Evolutionary conservation across 2,888 invertebrate species (phyloP).

Genomic region (Lithodes maja): DNA sequence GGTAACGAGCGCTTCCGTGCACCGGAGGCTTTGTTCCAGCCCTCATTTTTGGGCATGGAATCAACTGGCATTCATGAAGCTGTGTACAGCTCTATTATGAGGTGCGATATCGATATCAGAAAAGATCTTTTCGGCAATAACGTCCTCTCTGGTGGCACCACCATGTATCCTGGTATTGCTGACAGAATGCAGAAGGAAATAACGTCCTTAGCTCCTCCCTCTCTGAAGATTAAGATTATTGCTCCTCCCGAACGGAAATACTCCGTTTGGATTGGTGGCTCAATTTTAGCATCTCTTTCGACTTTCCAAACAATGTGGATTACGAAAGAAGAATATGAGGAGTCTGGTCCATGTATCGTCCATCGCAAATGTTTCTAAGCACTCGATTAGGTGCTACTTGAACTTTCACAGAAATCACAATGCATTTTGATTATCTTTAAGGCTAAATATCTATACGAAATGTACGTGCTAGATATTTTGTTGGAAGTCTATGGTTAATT

Average conservation of each 20-base stretch:
- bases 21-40: slow-evolving; percentile 4
- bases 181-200: slow-evolving; percentile 71
- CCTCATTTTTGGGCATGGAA: slow-evolving; percentile 55
- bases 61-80: slow-evolving; percentile 73
- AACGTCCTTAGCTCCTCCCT: slow-evolving; percentile 36
- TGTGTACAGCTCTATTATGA: slow-evolving; percentile 80
- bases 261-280: slow-evolving; percentile 7
- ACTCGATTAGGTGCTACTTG: neutral
- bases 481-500: too few relatives aligned
- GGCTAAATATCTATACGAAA: too few relatives aligned
- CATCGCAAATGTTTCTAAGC: slow-evolving; percentile 2
- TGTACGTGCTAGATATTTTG: too few relatives aligned
- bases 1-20: slow-evolving; percentile 83
- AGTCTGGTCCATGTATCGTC: slow-evolving; percentile 3
- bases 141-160: slow-evolving; percentile 67
- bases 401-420: too few relatives aligned
- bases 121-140: slow-evolving; percentile 72
- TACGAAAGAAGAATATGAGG: neutral
- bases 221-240: neutral
- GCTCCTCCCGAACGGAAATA: slow-evolving; percentile 6
- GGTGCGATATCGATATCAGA: slow-evolving; percentile 73
- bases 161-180: slow-evolving; percentile 69
- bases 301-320: slow-evolving; percentile 11
- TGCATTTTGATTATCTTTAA: too few relatives aligned
- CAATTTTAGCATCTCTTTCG: neutral